A percentile compares a stretch with the other conserved stretches of the same genome.
phyloP scores from a whole-genome alignment of 2,888 invertebrate species.

The Cepaea hortensis region DNA sequence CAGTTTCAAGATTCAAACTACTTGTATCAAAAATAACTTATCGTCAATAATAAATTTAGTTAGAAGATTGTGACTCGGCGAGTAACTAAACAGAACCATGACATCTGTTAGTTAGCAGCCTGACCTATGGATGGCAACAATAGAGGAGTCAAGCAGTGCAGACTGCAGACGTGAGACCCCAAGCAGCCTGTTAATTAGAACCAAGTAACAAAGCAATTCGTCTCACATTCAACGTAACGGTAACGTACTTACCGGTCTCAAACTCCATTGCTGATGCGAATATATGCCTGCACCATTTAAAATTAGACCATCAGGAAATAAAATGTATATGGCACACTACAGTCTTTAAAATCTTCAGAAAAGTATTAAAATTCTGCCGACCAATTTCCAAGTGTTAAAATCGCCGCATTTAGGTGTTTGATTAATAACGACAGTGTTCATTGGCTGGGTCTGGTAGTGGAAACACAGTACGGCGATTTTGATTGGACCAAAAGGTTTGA shows the following conservation, averaged over 20 bases:
- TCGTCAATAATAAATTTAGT: too few relatives aligned
- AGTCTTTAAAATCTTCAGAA: neutral
- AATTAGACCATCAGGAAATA: too few relatives aligned
- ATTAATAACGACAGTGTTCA: neutral
- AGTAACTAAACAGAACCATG: neutral
- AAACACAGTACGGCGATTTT: neutral
- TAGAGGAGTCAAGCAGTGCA: neutral
- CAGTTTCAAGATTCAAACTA: too few relatives aligned
- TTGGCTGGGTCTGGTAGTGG: neutral
- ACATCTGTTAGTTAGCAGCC: neutral
- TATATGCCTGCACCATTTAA: too few relatives aligned
- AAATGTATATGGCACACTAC: too few relatives aligned
- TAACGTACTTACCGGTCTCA: too few relatives aligned
- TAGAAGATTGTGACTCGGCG: too few relatives aligned
- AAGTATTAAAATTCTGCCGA: neutral
- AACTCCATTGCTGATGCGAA: too few relatives aligned
- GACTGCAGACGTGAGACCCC: neutral
- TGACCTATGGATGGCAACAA: neutral
- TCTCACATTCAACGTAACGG: too few relatives aligned
- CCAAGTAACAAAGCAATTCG: too few relatives aligned
- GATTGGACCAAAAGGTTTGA: neutral
- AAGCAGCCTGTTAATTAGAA: neutral
- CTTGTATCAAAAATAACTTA: too few relatives aligned
- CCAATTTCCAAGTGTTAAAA: neutral
- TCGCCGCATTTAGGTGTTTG: slow-evolving; percentile 18